A percentile compares a stretch with the other conserved stretches of the same genome.
phyloP scores from a whole-genome alignment of 2,888 invertebrate species.

The Acanthosoma haemorrhoidale region DNA sequence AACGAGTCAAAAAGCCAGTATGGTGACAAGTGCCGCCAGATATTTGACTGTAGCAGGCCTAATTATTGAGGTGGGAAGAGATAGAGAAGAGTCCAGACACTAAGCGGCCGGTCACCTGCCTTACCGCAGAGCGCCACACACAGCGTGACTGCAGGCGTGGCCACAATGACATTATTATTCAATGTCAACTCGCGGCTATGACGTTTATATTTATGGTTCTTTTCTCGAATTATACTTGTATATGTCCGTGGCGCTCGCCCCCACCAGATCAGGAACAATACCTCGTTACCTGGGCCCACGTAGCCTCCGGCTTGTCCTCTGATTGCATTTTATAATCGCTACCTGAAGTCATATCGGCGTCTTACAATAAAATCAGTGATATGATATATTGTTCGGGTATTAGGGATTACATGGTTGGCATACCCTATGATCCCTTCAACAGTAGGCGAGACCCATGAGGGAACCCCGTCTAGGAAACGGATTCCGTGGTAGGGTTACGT shows the following conservation, averaged over 20 bases:
- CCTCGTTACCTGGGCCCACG: background rate
- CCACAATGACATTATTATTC: constrained; percentile 21
- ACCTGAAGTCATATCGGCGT: too few species aligned
- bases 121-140: constrained; percentile 15
- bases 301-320: background rate
- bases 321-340: constrained; percentile 21
- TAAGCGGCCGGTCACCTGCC: background rate
- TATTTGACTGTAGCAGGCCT: too few species aligned
- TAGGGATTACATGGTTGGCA: too few species aligned
- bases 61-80: background rate
- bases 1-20: too few species aligned
- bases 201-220: constrained; percentile 33
- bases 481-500: too few species aligned
- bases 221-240: constrained; percentile 36
- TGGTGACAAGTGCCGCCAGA: too few species aligned
- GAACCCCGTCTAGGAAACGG: too few species aligned
- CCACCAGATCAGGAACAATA: background rate
- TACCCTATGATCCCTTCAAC: too few species aligned
- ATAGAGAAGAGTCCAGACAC: background rate
- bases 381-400: too few species aligned
- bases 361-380: background rate
- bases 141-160: background rate
- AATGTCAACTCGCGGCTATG: constrained; percentile 27
- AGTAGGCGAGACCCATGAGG: too few species aligned
- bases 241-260: background rate